These are phyloP conservation scores for Sycophaga agraensis DNA, from an alignment of 1,140 invertebrate species.

Conservation along the genomic window DNA sequence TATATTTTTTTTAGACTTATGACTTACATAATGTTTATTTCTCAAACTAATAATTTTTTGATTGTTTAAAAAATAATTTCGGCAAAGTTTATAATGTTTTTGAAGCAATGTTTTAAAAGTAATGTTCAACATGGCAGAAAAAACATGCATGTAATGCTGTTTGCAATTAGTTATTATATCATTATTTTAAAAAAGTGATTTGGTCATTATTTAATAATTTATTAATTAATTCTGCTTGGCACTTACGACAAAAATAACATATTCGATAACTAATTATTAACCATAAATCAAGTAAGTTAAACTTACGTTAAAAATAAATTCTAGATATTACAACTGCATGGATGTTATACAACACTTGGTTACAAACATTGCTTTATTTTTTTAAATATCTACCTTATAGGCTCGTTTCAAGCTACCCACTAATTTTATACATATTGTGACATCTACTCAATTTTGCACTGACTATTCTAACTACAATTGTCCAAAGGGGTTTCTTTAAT, in stretches of 20 bases:
- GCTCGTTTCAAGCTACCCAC: no score
- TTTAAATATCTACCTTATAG: no score
- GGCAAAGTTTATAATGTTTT: background rate
- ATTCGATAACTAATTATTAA: slow-evolving; percentile 12
- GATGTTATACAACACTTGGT: no score
- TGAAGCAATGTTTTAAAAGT: background rate
- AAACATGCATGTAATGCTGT: slow-evolving; percentile 24
- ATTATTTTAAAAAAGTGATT: background rate
- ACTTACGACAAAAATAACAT: background rate
- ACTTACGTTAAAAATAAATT: background rate
- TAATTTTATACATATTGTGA: no score
- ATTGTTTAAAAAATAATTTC: background rate
- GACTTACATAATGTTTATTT: background rate
- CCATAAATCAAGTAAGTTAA: background rate
- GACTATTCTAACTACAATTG: no score
- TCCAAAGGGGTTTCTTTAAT: no score
- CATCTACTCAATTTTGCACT: no score
- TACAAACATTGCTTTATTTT: no score
- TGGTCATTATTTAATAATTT: slow-evolving; percentile 5
- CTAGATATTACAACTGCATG: no score
- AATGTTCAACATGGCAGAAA: background rate
- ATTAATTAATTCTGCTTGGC: background rate
- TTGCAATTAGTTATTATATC: slow-evolving; percentile 8
- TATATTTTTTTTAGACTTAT: slow-evolving; percentile 6
- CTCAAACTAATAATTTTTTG: background rate